Conservation (phyloP, 2,113 vertebrate genomes). For the Harpagus bidentatus region DNA sequence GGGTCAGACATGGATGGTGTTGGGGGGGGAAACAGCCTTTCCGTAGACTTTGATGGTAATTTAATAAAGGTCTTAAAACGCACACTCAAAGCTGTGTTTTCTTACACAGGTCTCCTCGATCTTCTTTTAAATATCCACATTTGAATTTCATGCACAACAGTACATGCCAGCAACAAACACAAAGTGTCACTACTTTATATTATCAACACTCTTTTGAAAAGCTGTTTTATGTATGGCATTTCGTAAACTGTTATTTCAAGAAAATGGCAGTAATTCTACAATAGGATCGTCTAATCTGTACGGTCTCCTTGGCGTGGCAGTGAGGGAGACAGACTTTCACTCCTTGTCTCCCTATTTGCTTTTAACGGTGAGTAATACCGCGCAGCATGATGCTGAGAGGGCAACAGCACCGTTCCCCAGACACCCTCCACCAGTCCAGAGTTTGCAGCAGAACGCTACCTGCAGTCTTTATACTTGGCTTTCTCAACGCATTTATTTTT, state of each 20-base stretch:
- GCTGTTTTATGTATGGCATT: not conserved
- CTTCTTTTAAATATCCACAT: not conserved
- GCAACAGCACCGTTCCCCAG: not conserved
- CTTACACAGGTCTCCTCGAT: not conserved
- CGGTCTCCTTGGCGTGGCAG: not conserved
- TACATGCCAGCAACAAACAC: not conserved
- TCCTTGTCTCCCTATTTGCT: not conserved
- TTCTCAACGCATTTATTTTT: not conserved
- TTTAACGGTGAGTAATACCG: not conserved
- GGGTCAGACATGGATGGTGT: not conserved
- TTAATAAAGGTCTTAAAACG: not conserved
- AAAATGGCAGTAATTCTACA: not conserved
- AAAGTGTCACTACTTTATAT: not conserved
- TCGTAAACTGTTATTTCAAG: not conserved
- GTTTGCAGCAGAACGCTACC: not conserved
- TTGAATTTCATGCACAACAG: not conserved
- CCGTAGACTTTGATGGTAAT: not conserved
- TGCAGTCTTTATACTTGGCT: not conserved
- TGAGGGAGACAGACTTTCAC: not conserved
- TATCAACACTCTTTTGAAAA: not conserved
- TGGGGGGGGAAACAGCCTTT: not conserved
- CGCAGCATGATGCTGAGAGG: too few relatives aligned
- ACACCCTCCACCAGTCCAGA: not conserved
- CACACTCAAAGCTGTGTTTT: not conserved
- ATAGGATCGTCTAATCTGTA: not conserved